These are phyloP conservation scores for Drosophila baimaii DNA, from an alignment of 1,140 invertebrate species.

Conservation along the genomic window DNA sequence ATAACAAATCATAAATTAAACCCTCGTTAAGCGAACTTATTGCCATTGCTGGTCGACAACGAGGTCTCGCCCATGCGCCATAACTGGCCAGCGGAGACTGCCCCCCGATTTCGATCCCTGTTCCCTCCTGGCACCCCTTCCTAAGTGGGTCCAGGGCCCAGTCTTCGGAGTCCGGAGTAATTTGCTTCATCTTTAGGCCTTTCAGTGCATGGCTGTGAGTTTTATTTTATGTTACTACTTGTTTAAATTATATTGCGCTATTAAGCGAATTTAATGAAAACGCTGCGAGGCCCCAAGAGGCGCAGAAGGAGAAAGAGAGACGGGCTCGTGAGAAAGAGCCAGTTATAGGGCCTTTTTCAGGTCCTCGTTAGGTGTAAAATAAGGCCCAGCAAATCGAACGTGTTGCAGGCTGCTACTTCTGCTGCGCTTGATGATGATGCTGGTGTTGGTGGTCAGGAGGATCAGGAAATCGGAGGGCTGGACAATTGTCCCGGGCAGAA, in stretches of 20 bases:
- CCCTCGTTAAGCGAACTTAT: constrained; percentile 84
- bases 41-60: constrained; percentile 65
- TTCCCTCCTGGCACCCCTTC: constrained; percentile 1
- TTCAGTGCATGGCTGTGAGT: constrained; percentile 78
- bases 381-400: constrained; percentile 48
- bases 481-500: constrained; percentile 30
- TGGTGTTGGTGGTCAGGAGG: constrained; percentile 7
- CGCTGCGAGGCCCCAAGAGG: constrained; percentile 63
- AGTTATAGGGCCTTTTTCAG: constrained; percentile 18
- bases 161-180: constrained; percentile 54
- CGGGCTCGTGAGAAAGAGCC: constrained; percentile 39
- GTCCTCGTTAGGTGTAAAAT: constrained; percentile 67
- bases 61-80: constrained; percentile 76
- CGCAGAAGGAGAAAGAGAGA: not conserved
- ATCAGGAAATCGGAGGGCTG: constrained; percentile 5
- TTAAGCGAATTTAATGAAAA: constrained; percentile 84
- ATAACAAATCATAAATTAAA: constrained; percentile 84
- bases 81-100: constrained; percentile 47
- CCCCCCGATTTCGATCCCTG: constrained; percentile 11
- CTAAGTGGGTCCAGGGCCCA: constrained; percentile 12
- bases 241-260: constrained; percentile 84
- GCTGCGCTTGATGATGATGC: constrained; percentile 5
- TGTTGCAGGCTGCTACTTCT: constrained; percentile 22
- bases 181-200: constrained; percentile 76
- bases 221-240: constrained; percentile 84